phyloP scores from a whole-genome alignment of 2,888 invertebrate species.

The Melanargia galathea region DNA sequence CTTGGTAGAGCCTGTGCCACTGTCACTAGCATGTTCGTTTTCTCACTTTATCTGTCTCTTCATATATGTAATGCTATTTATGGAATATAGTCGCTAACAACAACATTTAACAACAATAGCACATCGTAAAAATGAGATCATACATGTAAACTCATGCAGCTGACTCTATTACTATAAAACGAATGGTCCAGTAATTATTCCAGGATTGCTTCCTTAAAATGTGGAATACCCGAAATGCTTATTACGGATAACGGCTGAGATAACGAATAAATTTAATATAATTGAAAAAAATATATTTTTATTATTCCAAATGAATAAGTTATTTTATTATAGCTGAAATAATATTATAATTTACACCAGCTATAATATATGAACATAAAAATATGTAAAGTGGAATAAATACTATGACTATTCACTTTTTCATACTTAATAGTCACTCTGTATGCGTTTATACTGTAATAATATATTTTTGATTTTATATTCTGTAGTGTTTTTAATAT shows the following conservation, averaged over 20 bases:
- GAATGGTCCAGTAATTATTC: constrained; percentile 4
- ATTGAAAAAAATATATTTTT: too few relatives aligned
- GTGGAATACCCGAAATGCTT: neutral
- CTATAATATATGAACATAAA: neutral
- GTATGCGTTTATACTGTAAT: constrained; percentile 27
- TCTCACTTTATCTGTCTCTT: constrained; percentile 61
- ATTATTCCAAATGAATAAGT: too few relatives aligned
- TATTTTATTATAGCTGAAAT: neutral
- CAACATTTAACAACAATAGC: constrained; percentile 53
- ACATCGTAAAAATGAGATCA: constrained; percentile 30
- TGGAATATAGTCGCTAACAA: constrained; percentile 64
- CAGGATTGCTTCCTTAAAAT: neutral
- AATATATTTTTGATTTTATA: constrained; percentile 23
- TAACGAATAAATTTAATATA: too few relatives aligned
- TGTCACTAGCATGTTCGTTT: constrained; percentile 76
- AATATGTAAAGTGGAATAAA: neutral
- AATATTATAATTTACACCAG: neutral
- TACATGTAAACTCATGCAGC: constrained; percentile 27
- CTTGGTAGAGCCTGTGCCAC: constrained; percentile 78
- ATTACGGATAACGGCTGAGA: too few relatives aligned
- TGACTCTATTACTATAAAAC: neutral
- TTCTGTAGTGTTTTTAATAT: constrained; percentile 18
- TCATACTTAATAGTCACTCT: constrained; percentile 3
- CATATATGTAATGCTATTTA: constrained; percentile 65
- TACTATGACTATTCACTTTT: neutral